Base-by-base conservation (phyloP, 2,797 vertebrate species). In the Sebastes elongatus region DNA sequence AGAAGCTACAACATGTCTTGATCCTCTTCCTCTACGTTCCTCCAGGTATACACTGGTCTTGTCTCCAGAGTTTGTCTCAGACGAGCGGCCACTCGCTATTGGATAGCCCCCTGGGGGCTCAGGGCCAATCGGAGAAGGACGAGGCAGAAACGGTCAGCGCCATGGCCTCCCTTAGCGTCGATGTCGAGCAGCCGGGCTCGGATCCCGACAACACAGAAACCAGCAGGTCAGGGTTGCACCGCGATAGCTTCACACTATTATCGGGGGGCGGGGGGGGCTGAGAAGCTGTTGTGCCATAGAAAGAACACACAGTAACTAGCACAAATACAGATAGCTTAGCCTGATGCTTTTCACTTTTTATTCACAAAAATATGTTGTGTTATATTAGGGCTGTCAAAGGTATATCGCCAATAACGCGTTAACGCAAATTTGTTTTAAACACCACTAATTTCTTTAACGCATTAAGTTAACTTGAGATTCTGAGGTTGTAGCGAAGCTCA, bases 61-160 rank as follows among this genome's bases (percentile, higher is more conserved):
- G 96, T 8, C 94, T 99, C 38, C 96, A 96, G 91, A 94, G 93
- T 74, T 94, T 92, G 20, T 95, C 96, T 6, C 89, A 95, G 2
- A 94, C 95, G 0, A 93, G 97, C 14, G 94, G 96, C 33, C 93
- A 93, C 53, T 97, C 97, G 49, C 85, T 97, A 86, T 81, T 95
- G 89, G 97, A 98, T 59, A 93, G 94, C 6, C 95, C 97, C 82
- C 64, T 66, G 18, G 88, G 66, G 14, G 52, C 81, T 27, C 88
- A 66, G 69, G 90, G 89, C 78, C 94, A 94, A 57, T 94, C 94
- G 0, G 97, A 99, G 92, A 94, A 92, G 7, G 98, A 97, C 2
- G 98, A 98, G 92, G 97, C 98, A 0, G 98, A 98, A 85, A 97
- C 98, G 0, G 96, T 99, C 92, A 98, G 95, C 0, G 98, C 98